phyloP scores from a whole-genome alignment of 2,113 vertebrate genomes.

The Lasiurus borealis region DNA sequence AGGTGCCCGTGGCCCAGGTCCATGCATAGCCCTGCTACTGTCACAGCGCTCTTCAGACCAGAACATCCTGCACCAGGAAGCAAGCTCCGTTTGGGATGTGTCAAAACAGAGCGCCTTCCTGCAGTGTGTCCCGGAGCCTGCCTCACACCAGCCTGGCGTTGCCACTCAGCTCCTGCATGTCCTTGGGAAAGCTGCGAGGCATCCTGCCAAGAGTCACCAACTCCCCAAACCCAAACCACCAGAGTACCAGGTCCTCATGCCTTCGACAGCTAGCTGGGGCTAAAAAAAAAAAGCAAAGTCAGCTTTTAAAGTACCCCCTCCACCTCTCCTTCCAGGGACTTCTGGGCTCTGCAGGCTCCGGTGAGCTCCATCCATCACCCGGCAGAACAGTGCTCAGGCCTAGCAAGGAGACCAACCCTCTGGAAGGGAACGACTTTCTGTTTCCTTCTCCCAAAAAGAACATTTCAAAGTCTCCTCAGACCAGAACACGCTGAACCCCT shows the following conservation, averaged over 20 bases:
- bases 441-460: slow-evolving; percentile 37
- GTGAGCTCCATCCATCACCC: slow-evolving; percentile 15
- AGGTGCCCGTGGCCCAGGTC: slow-evolving; percentile 29
- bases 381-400: background rate
- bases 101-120: slow-evolving; percentile 37
- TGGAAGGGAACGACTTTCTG: slow-evolving; percentile 18
- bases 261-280: background rate
- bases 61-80: slow-evolving; percentile 32
- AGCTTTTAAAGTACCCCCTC: background rate
- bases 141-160: slow-evolving; percentile 17
- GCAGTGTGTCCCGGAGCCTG: slow-evolving; percentile 51
- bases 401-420: background rate
- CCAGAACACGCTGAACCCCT: background rate
- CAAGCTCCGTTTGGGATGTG: slow-evolving; percentile 19
- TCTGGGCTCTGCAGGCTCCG: background rate
- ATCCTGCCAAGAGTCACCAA: slow-evolving; percentile 59
- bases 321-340: background rate
- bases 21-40: background rate
- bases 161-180: slow-evolving; percentile 11
- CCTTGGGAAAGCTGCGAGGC: slow-evolving; percentile 72
- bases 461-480: slow-evolving; percentile 44
- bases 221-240: slow-evolving; percentile 39
- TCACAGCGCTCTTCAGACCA: background rate
- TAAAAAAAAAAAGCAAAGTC: background rate
- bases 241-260: background rate